Percentiles rank a stretch among this genome's conserved stretches.
phyloP scores from a whole-genome alignment of 2,113 vertebrate species.

The Nicator chloris region DNA sequence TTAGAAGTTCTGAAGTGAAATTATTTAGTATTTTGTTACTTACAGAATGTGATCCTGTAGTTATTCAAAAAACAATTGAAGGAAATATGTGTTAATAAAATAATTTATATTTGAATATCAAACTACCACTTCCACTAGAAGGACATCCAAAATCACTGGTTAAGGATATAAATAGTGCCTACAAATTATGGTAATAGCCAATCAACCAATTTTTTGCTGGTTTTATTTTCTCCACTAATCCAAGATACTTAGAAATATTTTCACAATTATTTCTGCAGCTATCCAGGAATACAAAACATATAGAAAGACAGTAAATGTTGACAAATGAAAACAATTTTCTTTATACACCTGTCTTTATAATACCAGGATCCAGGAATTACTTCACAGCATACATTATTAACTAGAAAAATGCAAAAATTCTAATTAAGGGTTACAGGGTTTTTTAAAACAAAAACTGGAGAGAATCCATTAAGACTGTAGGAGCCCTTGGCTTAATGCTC shows the following conservation, averaged over 20 bases:
- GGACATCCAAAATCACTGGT: constrained; percentile 24
- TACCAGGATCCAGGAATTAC: neutral
- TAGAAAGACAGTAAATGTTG: neutral
- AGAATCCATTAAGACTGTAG: neutral
- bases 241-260: constrained; percentile 46
- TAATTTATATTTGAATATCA: constrained; percentile 21
- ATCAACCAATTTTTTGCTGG: neutral
- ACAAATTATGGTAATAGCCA: neutral
- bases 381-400: neutral
- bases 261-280: constrained; percentile 50
- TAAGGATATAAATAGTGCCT: neutral
- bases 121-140: constrained; percentile 16
- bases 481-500: constrained; percentile 12
- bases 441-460: neutral
- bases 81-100: neutral
- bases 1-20: neutral
- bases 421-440: neutral
- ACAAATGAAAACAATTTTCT: neutral
- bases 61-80: neutral
- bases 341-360: neutral
- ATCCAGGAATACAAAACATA: constrained; percentile 11
- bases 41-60: neutral
- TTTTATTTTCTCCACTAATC: constrained; percentile 27
- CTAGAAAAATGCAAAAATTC: neutral
- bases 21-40: neutral